phyloP scores from a whole-genome alignment of 2,797 vertebrate species.

The Trematomus bernacchii region DNA sequence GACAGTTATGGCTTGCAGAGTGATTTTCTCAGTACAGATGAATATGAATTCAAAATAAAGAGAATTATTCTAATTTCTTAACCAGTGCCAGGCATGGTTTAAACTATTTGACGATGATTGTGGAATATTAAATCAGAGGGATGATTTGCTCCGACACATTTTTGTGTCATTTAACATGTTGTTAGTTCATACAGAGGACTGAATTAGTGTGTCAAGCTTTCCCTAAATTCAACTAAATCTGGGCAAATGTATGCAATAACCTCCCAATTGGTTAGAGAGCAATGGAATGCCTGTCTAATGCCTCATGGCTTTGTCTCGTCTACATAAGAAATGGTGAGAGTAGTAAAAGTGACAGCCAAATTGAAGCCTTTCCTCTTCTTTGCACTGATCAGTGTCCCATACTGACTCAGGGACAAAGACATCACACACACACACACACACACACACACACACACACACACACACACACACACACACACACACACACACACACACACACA shows the following conservation, averaged over 20 bases:
- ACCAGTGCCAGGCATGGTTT: background rate
- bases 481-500: background rate
- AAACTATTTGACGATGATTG: background rate
- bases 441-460: no score
- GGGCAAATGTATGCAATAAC: background rate
- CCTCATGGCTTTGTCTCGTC: background rate
- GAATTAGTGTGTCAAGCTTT: slow-evolving; percentile 1
- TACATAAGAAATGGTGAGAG: slow-evolving; percentile 10
- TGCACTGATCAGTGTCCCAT: slow-evolving; percentile 7
- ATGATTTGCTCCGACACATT: slow-evolving; percentile 10
- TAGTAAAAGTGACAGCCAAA: slow-evolving; percentile 14
- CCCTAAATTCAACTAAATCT: no score
- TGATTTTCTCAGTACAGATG: slow-evolving; percentile 22
- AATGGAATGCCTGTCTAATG: background rate
- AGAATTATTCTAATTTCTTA: slow-evolving; percentile 7
- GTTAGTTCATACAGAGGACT: background rate
- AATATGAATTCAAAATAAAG: slow-evolving; percentile 30
- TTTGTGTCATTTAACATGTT: slow-evolving; percentile 2
- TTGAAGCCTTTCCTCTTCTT: slow-evolving; percentile 1
- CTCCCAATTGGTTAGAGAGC: background rate
- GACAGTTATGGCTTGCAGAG: slow-evolving; percentile 14
- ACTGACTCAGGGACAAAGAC: slow-evolving; percentile 34
- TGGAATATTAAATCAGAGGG: slow-evolving; percentile 12
- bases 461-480: no score
- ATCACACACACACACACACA: slow-evolving; percentile 18